A percentile compares a stretch with the other conserved stretches of the same genome.
Conservation (phyloP, 2,113 vertebrate species). For the Eretmochelys imbricata region DNA sequence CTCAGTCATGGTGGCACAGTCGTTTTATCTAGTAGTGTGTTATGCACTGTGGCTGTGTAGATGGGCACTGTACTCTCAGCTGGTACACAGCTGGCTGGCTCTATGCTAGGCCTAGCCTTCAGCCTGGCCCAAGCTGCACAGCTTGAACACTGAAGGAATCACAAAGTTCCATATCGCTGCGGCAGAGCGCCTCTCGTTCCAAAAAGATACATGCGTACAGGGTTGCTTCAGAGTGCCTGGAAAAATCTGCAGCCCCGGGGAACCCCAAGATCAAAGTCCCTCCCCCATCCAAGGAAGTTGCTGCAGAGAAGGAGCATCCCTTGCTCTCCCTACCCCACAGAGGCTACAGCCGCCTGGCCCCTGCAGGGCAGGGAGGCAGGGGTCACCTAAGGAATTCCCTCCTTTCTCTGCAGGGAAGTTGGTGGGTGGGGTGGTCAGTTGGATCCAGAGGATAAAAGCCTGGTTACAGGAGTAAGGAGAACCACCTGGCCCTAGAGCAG, state of each 20-base stretch:
- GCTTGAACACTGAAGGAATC: not conserved
- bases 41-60: not conserved
- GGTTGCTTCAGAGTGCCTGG: not conserved
- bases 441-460: not conserved
- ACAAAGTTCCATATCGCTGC: not conserved
- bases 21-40: not conserved
- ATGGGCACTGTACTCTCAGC: not conserved
- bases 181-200: not conserved
- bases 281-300: not conserved
- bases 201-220: not conserved
- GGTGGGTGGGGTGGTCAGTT: not conserved
- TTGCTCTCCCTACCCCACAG: not conserved
- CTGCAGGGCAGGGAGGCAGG: no score
- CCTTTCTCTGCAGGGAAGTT: not conserved
- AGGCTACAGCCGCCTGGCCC: not conserved
- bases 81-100: not conserved
- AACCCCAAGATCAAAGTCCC: not conserved
- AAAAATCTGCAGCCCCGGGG: not conserved
- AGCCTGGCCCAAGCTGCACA: not conserved
- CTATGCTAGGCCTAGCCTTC: not conserved
- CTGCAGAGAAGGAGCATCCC: not conserved
- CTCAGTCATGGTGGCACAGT: no score
- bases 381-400: not conserved
- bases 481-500: not conserved
- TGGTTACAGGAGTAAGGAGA: not conserved